Evolutionary conservation across 1,140 invertebrate species (phyloP), one percentile per base, ranked within the genome.

Genomic region (silkworm (Bombyx mori)): DNA sequence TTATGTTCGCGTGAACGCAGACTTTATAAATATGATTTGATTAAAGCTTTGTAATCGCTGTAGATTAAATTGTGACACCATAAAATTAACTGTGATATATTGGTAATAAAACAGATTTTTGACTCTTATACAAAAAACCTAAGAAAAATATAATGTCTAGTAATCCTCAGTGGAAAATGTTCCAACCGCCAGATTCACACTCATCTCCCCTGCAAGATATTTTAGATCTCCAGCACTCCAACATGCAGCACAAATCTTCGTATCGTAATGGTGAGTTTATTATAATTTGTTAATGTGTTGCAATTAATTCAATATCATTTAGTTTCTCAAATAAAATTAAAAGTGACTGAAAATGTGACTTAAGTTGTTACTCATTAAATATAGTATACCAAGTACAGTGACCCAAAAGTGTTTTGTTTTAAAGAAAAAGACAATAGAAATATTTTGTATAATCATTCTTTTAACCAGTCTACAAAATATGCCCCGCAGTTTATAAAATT

Each of bases 141-240:
- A 70, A 62, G 74, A 79, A 88, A 76, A 87, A 35, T 35, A 35
- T 18, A 18, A 94, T 94, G 93, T 94, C 93, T 82, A 93, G 90
- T 88, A 93, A 94, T 94, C 93, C 94, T 94, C 94, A 95, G 94
- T 96, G 94, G 94, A 95, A 94, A 90, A 91, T 91, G 82, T 95
- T 95, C 92, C 94, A 96, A 92, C 93, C 94, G 92, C 93, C 94
- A 91, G 89, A 89, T 76, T 83, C 84, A 74, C 75, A 84, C 62
- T 73, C 81, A 56, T 76, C 82, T 65, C 82, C 77, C 60, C 67
- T 86, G 69, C 85, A 87, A 60, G 85, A 89, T 57, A 88, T 88
- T 64, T 66, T 88, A 73, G 86, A 89, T 69, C 71, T 86, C 55
- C 85, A 88, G 66, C 82, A 84, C 61, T 73, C 84, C 60, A 86